Evolutionary conservation across 2,797 vertebrate species (phyloP).

Genomic region (Loris lydekkerianus): DNA sequence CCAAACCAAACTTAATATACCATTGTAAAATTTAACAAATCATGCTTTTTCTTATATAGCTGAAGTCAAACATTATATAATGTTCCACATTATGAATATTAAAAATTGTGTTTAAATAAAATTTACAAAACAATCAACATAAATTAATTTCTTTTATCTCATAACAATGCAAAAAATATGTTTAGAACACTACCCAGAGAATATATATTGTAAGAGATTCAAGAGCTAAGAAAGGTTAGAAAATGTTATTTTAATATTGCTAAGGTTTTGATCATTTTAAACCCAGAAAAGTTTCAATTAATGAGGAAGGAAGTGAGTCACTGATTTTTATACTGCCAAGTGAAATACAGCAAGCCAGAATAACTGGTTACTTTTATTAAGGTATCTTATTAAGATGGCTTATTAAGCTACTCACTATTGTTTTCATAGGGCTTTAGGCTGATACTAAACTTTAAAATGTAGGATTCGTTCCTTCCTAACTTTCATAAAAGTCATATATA

Average conservation of each 20-base stretch:
- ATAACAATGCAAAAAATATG: conserved; percentile 39
- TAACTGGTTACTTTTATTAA: conserved; percentile 85
- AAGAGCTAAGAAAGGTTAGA: conserved; percentile 62
- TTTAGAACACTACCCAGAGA: conserved; percentile 59
- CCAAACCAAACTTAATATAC: conserved; percentile 38
- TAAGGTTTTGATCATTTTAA: conserved; percentile 79
- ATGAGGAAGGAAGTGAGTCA: conserved; percentile 71
- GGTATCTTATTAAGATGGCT: conserved; percentile 84
- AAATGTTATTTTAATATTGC: conserved; percentile 55
- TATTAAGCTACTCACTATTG: conserved; percentile 82
- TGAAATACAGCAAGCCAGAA: conserved; percentile 74
- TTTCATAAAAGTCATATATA: conserved; percentile 86
- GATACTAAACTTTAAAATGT: conserved; percentile 85
- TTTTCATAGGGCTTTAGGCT: conserved; percentile 83
- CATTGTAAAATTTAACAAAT: conserved; percentile 55
- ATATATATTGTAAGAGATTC: conserved; percentile 64
- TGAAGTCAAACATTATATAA: conserved; percentile 41
- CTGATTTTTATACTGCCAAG: conserved; percentile 72
- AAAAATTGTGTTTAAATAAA: conserved; percentile 65
- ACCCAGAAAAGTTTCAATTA: conserved; percentile 83
- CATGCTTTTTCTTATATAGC: conserved; percentile 40
- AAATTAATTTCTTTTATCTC: conserved; percentile 67
- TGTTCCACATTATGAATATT: conserved; percentile 50
- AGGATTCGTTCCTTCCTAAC: conserved; percentile 83
- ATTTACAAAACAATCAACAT: conserved; percentile 45